phyloP scores from a whole-genome alignment of 2,888 invertebrate genomes.

The Epistrophella euchroma region DNA sequence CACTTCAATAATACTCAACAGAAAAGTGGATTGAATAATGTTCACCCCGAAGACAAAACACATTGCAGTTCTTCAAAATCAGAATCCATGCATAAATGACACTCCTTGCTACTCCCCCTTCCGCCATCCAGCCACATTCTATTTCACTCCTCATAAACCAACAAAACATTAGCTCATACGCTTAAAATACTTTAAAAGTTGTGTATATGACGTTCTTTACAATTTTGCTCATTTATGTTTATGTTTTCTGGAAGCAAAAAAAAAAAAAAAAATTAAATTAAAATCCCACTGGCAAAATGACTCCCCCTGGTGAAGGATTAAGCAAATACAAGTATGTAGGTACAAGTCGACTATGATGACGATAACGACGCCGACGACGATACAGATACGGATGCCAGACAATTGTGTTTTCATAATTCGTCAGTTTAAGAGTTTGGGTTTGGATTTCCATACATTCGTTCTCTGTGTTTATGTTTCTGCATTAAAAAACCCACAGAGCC shows the following conservation, averaged over 20 bases:
- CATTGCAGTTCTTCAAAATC: background rate
- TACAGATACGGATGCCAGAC: constrained; percentile 18
- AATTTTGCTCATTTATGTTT: constrained; percentile 32
- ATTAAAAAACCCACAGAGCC: background rate
- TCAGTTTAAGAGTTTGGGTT: constrained; percentile 5
- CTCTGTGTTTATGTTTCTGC: background rate
- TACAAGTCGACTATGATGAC: background rate
- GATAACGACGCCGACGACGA: background rate
- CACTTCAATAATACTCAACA: background rate
- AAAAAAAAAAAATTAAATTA: constrained; percentile 7
- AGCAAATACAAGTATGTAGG: background rate
- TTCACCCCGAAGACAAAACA: background rate
- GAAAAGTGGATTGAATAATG: constrained; percentile 5
- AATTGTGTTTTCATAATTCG: constrained; percentile 40
- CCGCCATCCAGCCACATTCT: background rate
- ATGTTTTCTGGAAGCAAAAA: background rate
- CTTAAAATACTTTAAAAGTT: background rate
- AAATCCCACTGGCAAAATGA: background rate
- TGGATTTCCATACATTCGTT: background rate
- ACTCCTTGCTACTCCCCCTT: background rate
- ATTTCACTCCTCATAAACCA: background rate
- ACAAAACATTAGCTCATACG: background rate
- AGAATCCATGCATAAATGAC: background rate
- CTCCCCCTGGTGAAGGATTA: constrained; percentile 12
- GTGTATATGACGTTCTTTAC: background rate